Percentiles rank a stretch among this genome's conserved stretches.
Evolutionary conservation across 1,140 invertebrate genomes (phyloP).

Genomic region (Drosophila ficusphila): DNA sequence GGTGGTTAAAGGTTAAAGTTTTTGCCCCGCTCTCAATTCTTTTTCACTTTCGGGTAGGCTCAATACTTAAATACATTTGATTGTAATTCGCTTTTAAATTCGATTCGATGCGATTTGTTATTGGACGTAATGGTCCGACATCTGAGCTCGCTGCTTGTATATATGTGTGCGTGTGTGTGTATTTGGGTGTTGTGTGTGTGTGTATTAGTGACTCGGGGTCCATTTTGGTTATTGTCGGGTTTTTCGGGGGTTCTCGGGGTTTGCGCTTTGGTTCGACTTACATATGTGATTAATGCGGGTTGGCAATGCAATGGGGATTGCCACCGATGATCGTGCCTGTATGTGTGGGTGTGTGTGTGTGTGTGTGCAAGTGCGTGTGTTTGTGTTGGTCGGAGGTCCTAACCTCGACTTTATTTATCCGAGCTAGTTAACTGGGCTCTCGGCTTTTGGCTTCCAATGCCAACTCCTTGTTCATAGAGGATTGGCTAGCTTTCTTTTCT

Average conservation of each 20-base stretch:
- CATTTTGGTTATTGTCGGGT: slow-evolving; percentile 32
- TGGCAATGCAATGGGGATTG: slow-evolving; percentile 40
- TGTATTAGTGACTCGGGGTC: slow-evolving; percentile 2
- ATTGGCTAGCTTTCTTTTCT: neutral
- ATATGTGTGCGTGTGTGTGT: neutral
- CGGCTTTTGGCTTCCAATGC: slow-evolving; percentile 1
- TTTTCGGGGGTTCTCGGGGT: slow-evolving; percentile 8
- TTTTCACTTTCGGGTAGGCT: slow-evolving; percentile 54
- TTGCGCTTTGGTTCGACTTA: slow-evolving; percentile 46
- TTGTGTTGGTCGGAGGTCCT: slow-evolving; percentile 5
- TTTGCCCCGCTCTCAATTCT: slow-evolving; percentile 31
- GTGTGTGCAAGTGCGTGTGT: no score
- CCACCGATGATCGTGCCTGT: slow-evolving; percentile 6
- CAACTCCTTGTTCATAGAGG: slow-evolving; percentile 20
- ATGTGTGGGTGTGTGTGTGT: no score
- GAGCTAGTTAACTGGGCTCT: slow-evolving; percentile 27
- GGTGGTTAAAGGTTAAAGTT: slow-evolving; percentile 56
- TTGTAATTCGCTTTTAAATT: slow-evolving; percentile 82
- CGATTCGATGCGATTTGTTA: slow-evolving; percentile 79
- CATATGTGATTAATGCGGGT: slow-evolving; percentile 76
- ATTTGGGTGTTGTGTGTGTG: neutral
- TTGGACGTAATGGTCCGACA: slow-evolving; percentile 79
- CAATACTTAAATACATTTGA: slow-evolving; percentile 80
- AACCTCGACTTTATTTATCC: slow-evolving; percentile 34
- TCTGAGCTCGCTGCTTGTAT: slow-evolving; percentile 51